Conservation (phyloP, 1,140 invertebrate genomes). For the Penaeus vannamei region DNA sequence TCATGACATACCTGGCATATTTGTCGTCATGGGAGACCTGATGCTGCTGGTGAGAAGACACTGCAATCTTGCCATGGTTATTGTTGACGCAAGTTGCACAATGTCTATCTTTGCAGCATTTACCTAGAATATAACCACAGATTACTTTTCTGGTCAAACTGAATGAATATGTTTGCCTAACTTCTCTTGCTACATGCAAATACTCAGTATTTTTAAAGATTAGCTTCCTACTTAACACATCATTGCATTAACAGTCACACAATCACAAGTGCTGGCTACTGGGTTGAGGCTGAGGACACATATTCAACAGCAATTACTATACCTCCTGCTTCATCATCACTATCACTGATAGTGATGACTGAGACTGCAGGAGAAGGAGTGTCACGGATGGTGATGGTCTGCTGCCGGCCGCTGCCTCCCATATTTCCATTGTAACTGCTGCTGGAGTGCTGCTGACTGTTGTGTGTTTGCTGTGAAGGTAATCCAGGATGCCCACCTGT, state of each 20-base stretch:
- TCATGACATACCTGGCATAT: constrained; percentile 61
- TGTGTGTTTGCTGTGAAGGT: constrained; percentile 49
- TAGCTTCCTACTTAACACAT: too few relatives aligned
- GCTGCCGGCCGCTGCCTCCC: constrained; percentile 52
- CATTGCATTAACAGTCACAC: too few relatives aligned
- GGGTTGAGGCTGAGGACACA: too few relatives aligned
- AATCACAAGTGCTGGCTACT: too few relatives aligned
- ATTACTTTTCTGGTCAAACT: neutral
- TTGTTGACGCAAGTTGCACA: constrained; percentile 63
- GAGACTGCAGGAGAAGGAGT: constrained; percentile 95
- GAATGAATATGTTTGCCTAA: too few relatives aligned
- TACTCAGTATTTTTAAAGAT: too few relatives aligned
- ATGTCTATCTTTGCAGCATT: constrained; percentile 62
- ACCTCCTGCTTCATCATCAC: constrained; percentile 85
- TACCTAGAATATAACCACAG: constrained; percentile 29
- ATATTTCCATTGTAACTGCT: constrained; percentile 54
- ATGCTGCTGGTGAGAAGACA: constrained; percentile 59
- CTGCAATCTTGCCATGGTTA: constrained; percentile 46
- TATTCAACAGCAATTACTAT: neutral
- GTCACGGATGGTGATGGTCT: constrained; percentile 89
- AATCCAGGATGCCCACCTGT: constrained; percentile 50
- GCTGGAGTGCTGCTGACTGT: constrained; percentile 51
- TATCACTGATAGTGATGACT: constrained; percentile 96
- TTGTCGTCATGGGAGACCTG: constrained; percentile 71
- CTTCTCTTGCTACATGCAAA: too few relatives aligned